Evolutionary conservation across 2,888 invertebrate species (phyloP).

Genomic region (Ormyrus nitidulus): DNA sequence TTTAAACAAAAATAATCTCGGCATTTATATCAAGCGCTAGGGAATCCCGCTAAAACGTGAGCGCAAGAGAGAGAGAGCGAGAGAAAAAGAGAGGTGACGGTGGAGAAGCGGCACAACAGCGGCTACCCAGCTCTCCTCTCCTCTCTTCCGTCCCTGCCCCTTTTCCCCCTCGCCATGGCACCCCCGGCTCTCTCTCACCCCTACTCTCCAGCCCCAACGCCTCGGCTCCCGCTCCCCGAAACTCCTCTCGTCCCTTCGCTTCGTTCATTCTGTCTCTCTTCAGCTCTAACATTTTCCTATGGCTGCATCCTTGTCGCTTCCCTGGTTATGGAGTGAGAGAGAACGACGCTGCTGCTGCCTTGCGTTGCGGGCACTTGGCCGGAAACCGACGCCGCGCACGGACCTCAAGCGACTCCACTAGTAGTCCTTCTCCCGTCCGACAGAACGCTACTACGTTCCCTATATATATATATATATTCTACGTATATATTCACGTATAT

Average conservation of each 20-base stretch:
- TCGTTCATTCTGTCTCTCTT: constrained; percentile 32
- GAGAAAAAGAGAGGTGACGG: constrained; percentile 11
- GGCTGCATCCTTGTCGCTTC: not conserved
- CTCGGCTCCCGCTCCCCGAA: constrained; percentile 23
- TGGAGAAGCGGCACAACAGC: constrained; percentile 68
- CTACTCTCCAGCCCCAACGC: constrained; percentile 50
- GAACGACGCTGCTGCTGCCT: constrained; percentile 68
- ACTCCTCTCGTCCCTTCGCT: not conserved
- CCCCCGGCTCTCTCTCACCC: constrained; percentile 47
- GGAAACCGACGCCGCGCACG: constrained; percentile 75
- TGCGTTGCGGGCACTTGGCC: constrained; percentile 72
- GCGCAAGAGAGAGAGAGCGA: constrained; percentile 23
- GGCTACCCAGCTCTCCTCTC: constrained; percentile 62
- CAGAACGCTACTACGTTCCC: constrained; percentile 5
- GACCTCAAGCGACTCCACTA: constrained; percentile 62
- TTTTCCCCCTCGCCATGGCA: constrained; percentile 49
- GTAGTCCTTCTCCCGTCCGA: constrained; percentile 45
- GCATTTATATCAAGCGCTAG: constrained; percentile 28
- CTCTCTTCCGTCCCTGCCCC: constrained; percentile 16
- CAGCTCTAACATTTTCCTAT: not conserved
- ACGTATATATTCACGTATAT: not conserved
- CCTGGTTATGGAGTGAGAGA: not conserved
- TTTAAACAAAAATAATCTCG: constrained; percentile 27
- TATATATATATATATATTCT: not conserved
- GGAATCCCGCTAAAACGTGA: constrained; percentile 47